These are phyloP conservation scores for Pentalonia nigronervosa DNA, from an alignment of 1,140 invertebrate species.

Conservation along the genomic window DNA sequence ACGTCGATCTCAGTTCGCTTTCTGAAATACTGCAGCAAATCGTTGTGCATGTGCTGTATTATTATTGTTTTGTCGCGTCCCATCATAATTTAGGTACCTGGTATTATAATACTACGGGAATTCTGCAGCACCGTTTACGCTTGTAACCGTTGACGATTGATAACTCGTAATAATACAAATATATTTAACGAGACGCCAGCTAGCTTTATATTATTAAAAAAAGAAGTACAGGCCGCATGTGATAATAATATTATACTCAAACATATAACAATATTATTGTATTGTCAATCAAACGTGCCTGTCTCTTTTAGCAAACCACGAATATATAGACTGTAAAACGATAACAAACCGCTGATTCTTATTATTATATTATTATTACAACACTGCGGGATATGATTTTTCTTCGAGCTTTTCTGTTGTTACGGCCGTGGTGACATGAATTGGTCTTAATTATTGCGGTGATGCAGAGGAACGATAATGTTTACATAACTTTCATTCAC, in stretches of 20 bases:
- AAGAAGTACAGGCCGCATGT: neutral
- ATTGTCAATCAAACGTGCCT: neutral
- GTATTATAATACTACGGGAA: neutral
- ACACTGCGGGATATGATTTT: neutral
- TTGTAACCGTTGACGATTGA: neutral
- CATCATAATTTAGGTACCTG: neutral
- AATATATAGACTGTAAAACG: neutral
- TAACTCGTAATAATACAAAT: neutral
- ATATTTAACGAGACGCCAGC: neutral
- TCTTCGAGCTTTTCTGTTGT: neutral
- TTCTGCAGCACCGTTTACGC: neutral
- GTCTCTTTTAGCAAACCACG: neutral
- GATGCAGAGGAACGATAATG: neutral
- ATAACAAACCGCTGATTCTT: neutral
- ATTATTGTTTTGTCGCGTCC: neutral
- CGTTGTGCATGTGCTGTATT: neutral
- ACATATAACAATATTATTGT: neutral
- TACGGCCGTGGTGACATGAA: neutral
- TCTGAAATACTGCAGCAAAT: neutral
- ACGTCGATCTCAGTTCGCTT: neutral
- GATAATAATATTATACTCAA: neutral
- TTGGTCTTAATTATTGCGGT: neutral
- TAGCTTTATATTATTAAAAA: neutral
- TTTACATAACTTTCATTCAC: neutral
- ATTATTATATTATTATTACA: neutral